Conservation (phyloP, 2,113 vertebrate species). For the Bombycilla garrulus region DNA sequence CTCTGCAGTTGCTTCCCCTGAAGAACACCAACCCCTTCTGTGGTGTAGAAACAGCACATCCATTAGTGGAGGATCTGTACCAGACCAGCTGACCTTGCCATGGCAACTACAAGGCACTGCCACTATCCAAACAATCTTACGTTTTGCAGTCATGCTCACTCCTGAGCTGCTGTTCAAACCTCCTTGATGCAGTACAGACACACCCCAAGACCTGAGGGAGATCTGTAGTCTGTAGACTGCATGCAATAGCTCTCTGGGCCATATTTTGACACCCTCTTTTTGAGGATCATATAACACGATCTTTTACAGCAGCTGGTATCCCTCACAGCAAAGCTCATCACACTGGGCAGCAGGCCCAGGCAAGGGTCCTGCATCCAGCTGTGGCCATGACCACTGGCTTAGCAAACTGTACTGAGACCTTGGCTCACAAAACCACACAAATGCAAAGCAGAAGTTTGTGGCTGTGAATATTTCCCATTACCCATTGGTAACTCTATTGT, state of each 20-base stretch:
- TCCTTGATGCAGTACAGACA: background rate
- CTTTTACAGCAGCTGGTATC: background rate
- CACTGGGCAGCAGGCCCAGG: background rate
- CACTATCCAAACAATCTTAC: background rate
- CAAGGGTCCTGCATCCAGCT: background rate
- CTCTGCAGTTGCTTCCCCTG: background rate
- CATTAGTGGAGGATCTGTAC: background rate
- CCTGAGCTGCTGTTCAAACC: background rate
- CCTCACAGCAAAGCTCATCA: background rate
- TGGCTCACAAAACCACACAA: background rate
- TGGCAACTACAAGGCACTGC: accelerated
- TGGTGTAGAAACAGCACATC: background rate
- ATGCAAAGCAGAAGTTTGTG: background rate
- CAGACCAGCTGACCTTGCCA: background rate
- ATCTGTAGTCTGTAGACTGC: background rate
- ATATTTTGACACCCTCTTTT: background rate
- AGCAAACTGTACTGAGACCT: background rate
- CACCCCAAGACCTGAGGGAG: background rate
- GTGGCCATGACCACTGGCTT: background rate
- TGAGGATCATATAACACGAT: background rate
- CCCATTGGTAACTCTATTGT: background rate
- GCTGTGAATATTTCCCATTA: background rate
- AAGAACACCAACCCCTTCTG: background rate
- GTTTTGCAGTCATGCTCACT: background rate
- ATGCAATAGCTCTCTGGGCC: background rate